These are phyloP conservation scores for Bombylius major DNA, from an alignment of 2,888 invertebrate species.

Conservation along the genomic window DNA sequence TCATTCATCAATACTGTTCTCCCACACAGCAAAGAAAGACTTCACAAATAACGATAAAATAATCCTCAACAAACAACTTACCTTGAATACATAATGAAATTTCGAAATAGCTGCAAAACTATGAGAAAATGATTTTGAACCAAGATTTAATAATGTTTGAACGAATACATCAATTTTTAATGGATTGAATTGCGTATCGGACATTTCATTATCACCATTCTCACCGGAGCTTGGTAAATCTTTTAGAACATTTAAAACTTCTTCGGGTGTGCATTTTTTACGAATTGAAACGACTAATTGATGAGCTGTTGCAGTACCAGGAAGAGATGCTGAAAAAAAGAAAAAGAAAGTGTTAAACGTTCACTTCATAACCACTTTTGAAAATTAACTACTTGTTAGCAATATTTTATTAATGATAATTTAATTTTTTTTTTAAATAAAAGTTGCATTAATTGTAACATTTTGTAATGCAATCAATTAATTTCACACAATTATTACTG, in stretches of 20 bases:
- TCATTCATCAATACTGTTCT: too few relatives aligned
- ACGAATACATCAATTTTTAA: slow-evolving; percentile 94
- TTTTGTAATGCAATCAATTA: too few relatives aligned
- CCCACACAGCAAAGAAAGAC: too few relatives aligned
- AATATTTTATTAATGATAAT: too few relatives aligned
- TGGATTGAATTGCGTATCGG: slow-evolving; percentile 70
- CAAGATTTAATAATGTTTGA: slow-evolving; percentile 85
- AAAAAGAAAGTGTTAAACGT: not conserved
- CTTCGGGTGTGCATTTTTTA: slow-evolving; percentile 81
- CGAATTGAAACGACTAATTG: slow-evolving; percentile 77
- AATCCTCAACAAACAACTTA: slow-evolving; percentile 25
- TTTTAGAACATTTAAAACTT: slow-evolving; percentile 73
- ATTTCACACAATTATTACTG: too few relatives aligned
- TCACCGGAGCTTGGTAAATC: slow-evolving; percentile 70
- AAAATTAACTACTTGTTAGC: too few relatives aligned
- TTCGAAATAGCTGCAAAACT: slow-evolving; percentile 98
- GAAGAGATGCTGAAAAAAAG: slow-evolving; percentile 48
- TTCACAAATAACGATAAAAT: too few relatives aligned
- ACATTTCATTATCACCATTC: slow-evolving; percentile 43
- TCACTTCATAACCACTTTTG: not conserved
- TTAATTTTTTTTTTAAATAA: too few relatives aligned
- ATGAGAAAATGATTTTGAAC: slow-evolving; percentile 95
- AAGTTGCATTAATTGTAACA: too few relatives aligned
- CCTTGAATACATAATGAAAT: slow-evolving; percentile 84
- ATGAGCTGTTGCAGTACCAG: slow-evolving; percentile 73